Evolutionary conservation across 1,140 invertebrate genomes (phyloP), one percentile per base, ranked within the genome.

Genomic region (Drosophila orena): DNA sequence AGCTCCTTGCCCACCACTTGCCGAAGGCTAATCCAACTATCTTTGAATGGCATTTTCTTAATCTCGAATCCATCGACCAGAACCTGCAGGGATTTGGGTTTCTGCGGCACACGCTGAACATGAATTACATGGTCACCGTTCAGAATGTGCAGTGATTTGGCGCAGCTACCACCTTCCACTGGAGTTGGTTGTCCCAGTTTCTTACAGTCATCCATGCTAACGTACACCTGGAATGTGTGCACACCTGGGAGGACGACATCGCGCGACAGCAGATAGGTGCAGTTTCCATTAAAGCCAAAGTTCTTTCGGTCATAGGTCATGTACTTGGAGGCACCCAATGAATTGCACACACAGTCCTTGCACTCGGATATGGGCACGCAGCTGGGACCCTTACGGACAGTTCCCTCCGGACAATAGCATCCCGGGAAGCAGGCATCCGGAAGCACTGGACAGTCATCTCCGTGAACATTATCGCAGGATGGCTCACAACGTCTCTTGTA

Each of bases 401-500:
- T 94, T 46, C 96, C 96, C 44, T 96, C 94, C 1, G 96, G 96
- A 84, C 97, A 97, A 91, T 96, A 97, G 91, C 97, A 97, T 37
- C 97, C 97, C 1, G 96, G 94, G 89, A 96, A 96, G 89, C 97
- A 97, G 12, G 94, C 93, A 11, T 95, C 94, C 1, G 94, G 93
- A 42, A 95, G 93, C 22, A 93, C 72, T 0, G 95, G 94, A 79
- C 96, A 97, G 54, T 95, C 93, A 7, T 93, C 91, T 35, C 94
- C 92, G 38, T 93, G 93, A 35, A 96, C 73, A 58, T 94, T 94
- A 49, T 94, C 93, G 79, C 97, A 97, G 0, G 94, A 94, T 3
- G 94, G 94, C 85, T 97, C 96, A 91, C 97, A 97, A 49, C 93
- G 91, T 53, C 93, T 93, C 65, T 95, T 94, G 90, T 95, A 97